Evolutionary conservation across 2,888 invertebrate genomes (phyloP).

Genomic region (Coelinius sp.): DNA sequence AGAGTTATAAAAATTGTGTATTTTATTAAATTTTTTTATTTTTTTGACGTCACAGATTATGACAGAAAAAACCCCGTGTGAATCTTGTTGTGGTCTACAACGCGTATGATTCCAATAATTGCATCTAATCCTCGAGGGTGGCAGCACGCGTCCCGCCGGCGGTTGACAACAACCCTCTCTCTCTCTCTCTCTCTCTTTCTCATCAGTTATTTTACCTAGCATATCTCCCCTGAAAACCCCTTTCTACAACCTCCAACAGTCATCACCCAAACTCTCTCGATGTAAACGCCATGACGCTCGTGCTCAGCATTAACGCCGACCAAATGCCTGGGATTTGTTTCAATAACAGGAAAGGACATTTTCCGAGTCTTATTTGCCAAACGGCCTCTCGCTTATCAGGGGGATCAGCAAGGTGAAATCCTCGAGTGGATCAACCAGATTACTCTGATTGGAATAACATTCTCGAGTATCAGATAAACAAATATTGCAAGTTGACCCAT

Average conservation of each 20-base stretch:
- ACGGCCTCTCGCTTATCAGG: constrained; percentile 36
- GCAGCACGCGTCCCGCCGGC: constrained; percentile 59
- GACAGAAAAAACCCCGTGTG: constrained; percentile 56
- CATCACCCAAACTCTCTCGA: constrained; percentile 17
- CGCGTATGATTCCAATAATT: constrained; percentile 66
- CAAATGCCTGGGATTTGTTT: constrained; percentile 60
- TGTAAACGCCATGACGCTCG: constrained; percentile 25
- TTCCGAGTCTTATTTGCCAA: constrained; percentile 32
- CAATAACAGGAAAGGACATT: constrained; percentile 56
- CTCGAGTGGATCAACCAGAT: constrained; percentile 10
- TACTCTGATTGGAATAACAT: constrained; percentile 27
- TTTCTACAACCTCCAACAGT: constrained; percentile 16
- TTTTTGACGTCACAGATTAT: neutral
- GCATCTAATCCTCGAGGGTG: constrained; percentile 65
- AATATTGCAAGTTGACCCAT: neutral
- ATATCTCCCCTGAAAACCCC: constrained; percentile 29
- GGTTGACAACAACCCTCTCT: constrained; percentile 52
- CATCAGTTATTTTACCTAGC: constrained; percentile 37
- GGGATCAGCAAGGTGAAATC: constrained; percentile 35
- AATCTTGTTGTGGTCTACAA: constrained; percentile 61
- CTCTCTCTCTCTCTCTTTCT: too few species aligned
- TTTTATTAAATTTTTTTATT: too few species aligned
- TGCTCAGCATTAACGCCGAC: constrained; percentile 46
- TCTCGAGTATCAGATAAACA: neutral
- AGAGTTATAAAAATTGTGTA: too few species aligned